Percentiles rank a stretch among this genome's conserved stretches.
Conservation (phyloP, 2,888 invertebrate species). For the Latheticus oryzae region DNA sequence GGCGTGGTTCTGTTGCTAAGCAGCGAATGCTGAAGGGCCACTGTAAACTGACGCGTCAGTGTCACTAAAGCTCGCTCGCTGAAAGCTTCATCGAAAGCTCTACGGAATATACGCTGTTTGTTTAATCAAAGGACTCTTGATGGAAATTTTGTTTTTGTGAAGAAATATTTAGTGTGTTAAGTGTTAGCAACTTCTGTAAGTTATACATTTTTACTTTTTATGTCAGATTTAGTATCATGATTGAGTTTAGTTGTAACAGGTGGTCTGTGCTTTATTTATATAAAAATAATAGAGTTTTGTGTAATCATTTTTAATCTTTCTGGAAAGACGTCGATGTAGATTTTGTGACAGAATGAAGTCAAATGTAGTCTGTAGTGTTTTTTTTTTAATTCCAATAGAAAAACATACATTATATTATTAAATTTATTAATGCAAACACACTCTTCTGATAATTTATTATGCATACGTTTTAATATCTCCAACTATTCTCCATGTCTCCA, state of each 20-base stretch:
- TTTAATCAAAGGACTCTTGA: slow-evolving; percentile 29
- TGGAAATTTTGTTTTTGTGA: slow-evolving; percentile 18
- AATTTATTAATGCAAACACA: slow-evolving; percentile 33
- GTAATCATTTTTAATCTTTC: no score
- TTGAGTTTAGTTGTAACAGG: slow-evolving; percentile 49
- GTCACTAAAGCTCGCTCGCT: slow-evolving; percentile 54
- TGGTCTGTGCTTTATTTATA: slow-evolving; percentile 34
- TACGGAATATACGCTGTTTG: slow-evolving; percentile 35
- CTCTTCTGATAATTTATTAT: slow-evolving; percentile 17
- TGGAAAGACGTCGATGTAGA: background rate
- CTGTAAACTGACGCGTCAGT: slow-evolving; percentile 58
- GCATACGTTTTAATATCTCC: no score
- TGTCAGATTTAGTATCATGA: background rate
- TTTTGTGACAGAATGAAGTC: background rate
- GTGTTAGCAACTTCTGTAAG: slow-evolving; percentile 30
- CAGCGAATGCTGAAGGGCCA: slow-evolving; percentile 60
- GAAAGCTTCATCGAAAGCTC: slow-evolving; percentile 42
- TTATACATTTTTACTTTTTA: slow-evolving; percentile 26
- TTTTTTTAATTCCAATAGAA: slow-evolving; percentile 19
- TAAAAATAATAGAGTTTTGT: no score
- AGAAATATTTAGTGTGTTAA: slow-evolving; percentile 32
- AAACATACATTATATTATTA: slow-evolving; percentile 1
- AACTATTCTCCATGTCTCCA: no score
- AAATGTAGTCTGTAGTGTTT: background rate
- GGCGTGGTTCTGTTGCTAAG: slow-evolving; percentile 62